Evolutionary conservation across 2,797 vertebrate genomes (phyloP), one percentile per base, ranked within the genome.

Genomic region (Enteromius radiatus): DNA sequence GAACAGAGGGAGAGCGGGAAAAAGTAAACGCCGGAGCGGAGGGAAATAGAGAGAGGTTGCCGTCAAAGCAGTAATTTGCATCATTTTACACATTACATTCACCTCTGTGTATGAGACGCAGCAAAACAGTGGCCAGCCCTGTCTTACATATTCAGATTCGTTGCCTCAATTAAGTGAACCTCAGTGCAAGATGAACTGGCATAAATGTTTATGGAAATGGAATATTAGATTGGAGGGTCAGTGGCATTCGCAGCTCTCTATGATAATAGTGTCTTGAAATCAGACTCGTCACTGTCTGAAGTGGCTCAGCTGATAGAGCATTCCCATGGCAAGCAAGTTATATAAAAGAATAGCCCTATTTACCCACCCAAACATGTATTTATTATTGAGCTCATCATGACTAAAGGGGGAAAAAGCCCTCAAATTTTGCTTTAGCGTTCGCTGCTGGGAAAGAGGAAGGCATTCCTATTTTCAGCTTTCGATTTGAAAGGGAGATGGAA

Each of bases 241-340:
- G 87, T 88, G 89, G 86, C 93, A 91, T 92, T 86, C 91, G 84
- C 90, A 89, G 92, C 93, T 95, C 90, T 93, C 92, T 93, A 91
- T 93, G 93, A 91, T 95, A 96, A 96, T 95, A 91, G 91, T 89
- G 93, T 96, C 94, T 96, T 96, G 92, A 95, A 95, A 95, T 94
- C 93, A 95, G 92, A 91, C 89, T 89, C 83, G 85, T 94, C 89
- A 89, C 90, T 88, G 88, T 87, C 91, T 95, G 93, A 95, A 95
- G 94, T 93, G 93, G 92, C 92, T 89, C 92, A 93, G 93, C 91
- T 93, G 94, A 94, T 94, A 85, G 91, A 89, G 90, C 85, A 88
- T 92, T 93, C 91, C 90, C 88, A 91, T 92, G 89, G 59, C 91
- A 79, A 87, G 91, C 91, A 91, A 92, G 93, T 94, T 93, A 76